Base-by-base conservation (phyloP, 2,113 vertebrate genomes). In the Lethenteron reissneri region DNA sequence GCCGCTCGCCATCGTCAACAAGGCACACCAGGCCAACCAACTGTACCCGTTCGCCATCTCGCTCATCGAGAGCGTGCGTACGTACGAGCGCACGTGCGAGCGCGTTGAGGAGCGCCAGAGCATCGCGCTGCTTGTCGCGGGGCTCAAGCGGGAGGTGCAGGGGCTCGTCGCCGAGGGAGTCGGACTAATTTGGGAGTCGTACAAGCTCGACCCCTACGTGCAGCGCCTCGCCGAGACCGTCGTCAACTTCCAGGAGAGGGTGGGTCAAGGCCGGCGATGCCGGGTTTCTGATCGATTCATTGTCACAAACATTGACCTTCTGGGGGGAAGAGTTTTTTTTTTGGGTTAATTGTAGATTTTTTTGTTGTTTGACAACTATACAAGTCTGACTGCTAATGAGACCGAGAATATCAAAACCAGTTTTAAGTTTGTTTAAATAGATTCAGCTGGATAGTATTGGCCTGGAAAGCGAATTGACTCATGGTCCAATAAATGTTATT, bases 201-300 rank as follows among this genome's bases (percentile, higher is more conserved):
- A 68, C 64, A 68, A 68, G 25, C 21, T 68, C n/a, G 64, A 68
- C 64, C 64, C 64, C n/a, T 68, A 68, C 21, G 64, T 68, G 64
- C 64, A 68, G 64, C 64, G 64, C n/a, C 64, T 68, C 21, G 64
- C 64, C 9, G 64, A 68, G n/a, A 68, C 64, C 21, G 64, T 68
- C n/a, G 64, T 68, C 21, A 68, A 68, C 11, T 68, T 68, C 64
- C 64, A 68, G 11, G 64, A 68, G 64, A n/a, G 64, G n/a, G 41
- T 41, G 41, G 41, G 41, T 41, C 41, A 41, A 41, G 41, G 41
- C 41, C 6, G 41, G 41, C 41, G 41, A 41, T 41, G 41, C 41
- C 41, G 41, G 41, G 41, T 41, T 41, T 41, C 41, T 41, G 41
- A 41, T 41, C 41, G 41, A 41, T 41, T 41, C 5, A 41, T 41